A percentile compares a stretch with the other conserved stretches of the same genome.
These are phyloP conservation scores for Enteromius treurensis DNA, from an alignment of 2,797 vertebrate genomes.

Conservation along the genomic window DNA sequence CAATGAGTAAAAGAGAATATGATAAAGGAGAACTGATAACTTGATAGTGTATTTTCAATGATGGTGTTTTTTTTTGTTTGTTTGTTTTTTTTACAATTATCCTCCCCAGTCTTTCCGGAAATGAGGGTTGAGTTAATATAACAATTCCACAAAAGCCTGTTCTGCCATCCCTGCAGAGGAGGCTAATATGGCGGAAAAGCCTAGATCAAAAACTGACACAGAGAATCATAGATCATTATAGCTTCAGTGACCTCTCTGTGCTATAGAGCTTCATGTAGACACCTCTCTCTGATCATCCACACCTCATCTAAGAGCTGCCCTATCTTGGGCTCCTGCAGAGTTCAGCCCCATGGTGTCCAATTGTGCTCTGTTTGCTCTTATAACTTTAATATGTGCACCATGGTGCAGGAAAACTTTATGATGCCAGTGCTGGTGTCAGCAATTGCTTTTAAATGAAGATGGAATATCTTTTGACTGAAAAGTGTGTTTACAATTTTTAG, in stretches of 20 bases:
- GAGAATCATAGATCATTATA: conserved; percentile 21
- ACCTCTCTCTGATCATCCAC: neutral
- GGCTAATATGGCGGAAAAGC: neutral
- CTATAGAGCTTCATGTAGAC: neutral
- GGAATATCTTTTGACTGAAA: neutral
- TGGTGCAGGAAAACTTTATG: neutral
- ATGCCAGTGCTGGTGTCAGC: neutral
- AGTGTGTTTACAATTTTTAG: neutral
- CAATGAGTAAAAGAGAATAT: neutral
- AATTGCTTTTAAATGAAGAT: neutral
- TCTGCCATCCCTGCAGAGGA: neutral
- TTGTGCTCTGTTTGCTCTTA: neutral
- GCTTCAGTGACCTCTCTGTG: neutral
- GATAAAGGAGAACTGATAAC: conserved; percentile 3
- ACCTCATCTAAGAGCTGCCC: neutral
- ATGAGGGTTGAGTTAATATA: neutral
- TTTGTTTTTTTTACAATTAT: neutral
- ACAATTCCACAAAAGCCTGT: conserved; percentile 12
- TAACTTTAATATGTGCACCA: neutral
- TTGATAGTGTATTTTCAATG: neutral
- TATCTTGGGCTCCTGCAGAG: neutral
- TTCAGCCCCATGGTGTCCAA: neutral
- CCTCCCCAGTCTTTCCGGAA: neutral
- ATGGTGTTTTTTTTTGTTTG: neutral
- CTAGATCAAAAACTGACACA: neutral